Conservation (phyloP, 35 echinoderm and acorn worm genomes). For the Eucidaris tribuloides region DNA sequence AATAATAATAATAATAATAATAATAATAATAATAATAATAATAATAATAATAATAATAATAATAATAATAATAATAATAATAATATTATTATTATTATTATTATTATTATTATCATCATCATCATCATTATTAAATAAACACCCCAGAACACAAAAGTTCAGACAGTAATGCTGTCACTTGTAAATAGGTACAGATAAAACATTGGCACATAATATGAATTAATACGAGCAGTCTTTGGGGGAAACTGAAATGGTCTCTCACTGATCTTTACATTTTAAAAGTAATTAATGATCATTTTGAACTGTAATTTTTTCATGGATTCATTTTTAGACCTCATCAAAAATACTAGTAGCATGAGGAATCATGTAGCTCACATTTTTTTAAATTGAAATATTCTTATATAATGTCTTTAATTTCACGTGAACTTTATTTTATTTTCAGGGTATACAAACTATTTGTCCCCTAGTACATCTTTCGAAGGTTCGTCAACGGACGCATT, state of each 20-base stretch:
- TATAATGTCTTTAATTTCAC: neutral
- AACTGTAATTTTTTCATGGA: neutral
- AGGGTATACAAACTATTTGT: conserved; percentile 71
- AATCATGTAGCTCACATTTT: neutral
- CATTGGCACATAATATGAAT: too few relatives aligned
- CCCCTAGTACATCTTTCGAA: conserved; percentile 32
- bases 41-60: too few relatives aligned
- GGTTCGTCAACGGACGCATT: conserved; percentile 66
- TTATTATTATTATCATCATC: too few relatives aligned
- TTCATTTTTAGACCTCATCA: neutral
- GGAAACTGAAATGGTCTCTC: neutral
- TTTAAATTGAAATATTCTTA: neutral
- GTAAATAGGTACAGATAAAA: too few relatives aligned
- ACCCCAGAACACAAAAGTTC: too few relatives aligned
- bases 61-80: too few relatives aligned
- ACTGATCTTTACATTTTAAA: neutral
- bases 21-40: too few relatives aligned
- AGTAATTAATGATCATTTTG: neutral
- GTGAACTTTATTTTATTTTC: neutral
- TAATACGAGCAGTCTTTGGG: too few relatives aligned
- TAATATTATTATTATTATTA: too few relatives aligned
- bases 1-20: too few relatives aligned
- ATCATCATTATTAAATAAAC: too few relatives aligned
- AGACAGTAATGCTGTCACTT: too few relatives aligned
- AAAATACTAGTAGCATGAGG: neutral